phyloP scores from a whole-genome alignment of 2,888 invertebrate species.

The Dolomedes plantarius region DNA sequence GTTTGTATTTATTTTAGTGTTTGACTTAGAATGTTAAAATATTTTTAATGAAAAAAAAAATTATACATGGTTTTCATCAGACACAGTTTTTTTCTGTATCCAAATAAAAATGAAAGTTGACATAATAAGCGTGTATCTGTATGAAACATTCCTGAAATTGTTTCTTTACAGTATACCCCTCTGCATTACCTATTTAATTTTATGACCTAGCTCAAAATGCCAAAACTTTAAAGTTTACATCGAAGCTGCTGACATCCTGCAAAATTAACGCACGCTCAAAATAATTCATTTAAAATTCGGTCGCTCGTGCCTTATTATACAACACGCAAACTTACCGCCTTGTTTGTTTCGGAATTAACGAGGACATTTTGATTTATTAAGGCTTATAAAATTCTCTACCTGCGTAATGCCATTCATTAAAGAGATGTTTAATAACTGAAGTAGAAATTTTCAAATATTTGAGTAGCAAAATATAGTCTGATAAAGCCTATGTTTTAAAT shows the following conservation, averaged over 20 bases:
- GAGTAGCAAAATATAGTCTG: not conserved
- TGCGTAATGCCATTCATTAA: not conserved
- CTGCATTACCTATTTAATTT: too few species aligned
- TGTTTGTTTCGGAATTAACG: constrained; percentile 9
- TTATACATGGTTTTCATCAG: too few species aligned
- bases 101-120: too few species aligned
- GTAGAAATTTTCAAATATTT: not conserved
- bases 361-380: constrained; percentile 2
- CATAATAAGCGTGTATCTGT: too few species aligned
- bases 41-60: too few species aligned
- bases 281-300: not conserved
- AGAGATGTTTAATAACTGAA: not conserved
- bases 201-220: not conserved
- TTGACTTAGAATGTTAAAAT: too few species aligned
- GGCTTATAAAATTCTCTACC: not conserved
- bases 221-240: not conserved
- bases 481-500: too few species aligned
- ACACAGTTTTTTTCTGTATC: too few species aligned
- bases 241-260: not conserved
- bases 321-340: constrained; percentile 5
- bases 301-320: not conserved
- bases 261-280: not conserved
- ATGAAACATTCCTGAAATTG: too few species aligned
- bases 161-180: too few species aligned
- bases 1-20: too few species aligned